Percentiles rank a stretch among this genome's conserved stretches.
These are phyloP conservation scores for Notarius lentiginosus DNA, from an alignment of 2,113 vertebrate genomes.

Conservation along the genomic window DNA sequence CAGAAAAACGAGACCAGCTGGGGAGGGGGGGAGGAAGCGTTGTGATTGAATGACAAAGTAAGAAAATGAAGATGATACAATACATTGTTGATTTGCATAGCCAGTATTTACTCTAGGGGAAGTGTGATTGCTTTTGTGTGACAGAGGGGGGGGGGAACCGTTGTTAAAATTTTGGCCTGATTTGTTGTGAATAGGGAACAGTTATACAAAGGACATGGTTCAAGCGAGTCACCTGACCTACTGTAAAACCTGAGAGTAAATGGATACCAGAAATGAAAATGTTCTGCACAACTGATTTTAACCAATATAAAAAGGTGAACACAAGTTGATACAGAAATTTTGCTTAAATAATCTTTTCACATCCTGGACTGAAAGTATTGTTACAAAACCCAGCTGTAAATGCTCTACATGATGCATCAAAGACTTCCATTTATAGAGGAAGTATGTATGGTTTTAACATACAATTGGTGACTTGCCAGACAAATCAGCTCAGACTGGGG, in stretches of 20 bases:
- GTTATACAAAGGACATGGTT: neutral
- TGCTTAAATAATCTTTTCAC: conserved; percentile 3
- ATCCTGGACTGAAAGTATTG: neutral
- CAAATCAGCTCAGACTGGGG: conserved; percentile 1
- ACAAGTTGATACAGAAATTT: neutral
- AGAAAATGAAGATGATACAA: conserved; percentile 63
- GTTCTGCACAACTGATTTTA: neutral
- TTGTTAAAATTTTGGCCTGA: conserved; percentile 31
- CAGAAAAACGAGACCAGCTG: conserved; percentile 44
- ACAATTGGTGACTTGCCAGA: neutral
- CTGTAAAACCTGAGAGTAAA: conserved; percentile 49
- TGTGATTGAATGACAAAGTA: conserved; percentile 68
- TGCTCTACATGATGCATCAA: conserved; percentile 28
- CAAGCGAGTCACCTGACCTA: neutral
- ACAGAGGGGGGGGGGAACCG: no score
- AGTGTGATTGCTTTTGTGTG: conserved; percentile 41
- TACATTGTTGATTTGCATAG: conserved; percentile 74
- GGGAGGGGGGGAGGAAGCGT: conserved; percentile 50
- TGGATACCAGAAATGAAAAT: neutral
- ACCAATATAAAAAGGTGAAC: neutral
- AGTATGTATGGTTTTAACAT: neutral
- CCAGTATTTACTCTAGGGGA: conserved; percentile 68
- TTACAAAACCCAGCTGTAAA: conserved; percentile 12
- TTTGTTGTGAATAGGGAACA: neutral
- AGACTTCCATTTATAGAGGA: conserved; percentile 17